Evolutionary conservation across 2,113 vertebrate genomes (phyloP).

Genomic region (Meriones unguiculatus): DNA sequence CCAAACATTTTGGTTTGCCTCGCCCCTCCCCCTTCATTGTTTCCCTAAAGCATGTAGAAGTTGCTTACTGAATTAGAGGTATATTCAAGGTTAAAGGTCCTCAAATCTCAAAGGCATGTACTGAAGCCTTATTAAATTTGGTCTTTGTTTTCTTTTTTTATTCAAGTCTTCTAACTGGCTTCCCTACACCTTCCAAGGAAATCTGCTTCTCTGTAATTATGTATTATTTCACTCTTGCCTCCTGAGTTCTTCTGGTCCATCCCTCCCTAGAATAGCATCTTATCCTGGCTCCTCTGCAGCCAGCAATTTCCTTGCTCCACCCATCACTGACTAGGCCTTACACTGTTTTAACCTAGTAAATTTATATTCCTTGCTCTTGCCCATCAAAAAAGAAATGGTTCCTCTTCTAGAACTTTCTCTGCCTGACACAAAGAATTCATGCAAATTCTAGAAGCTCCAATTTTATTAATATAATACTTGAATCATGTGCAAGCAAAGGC

Average conservation of each 20-base stretch:
- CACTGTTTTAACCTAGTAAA: neutral
- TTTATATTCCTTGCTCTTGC: neutral
- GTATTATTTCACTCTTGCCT: neutral
- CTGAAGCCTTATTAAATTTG: neutral
- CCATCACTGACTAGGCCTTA: neutral
- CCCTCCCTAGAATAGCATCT: neutral
- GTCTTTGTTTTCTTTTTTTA: neutral
- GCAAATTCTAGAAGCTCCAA: neutral
- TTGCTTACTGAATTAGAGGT: neutral
- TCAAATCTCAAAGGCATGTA: neutral
- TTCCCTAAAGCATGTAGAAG: neutral
- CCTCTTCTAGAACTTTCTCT: neutral
- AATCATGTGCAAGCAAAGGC: neutral
- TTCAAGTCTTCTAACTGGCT: neutral
- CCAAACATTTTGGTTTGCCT: neutral
- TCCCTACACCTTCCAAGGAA: neutral
- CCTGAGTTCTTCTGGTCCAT: neutral
- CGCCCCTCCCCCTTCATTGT: neutral
- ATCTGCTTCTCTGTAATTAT: neutral
- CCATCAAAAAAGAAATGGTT: neutral
- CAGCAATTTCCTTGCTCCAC: neutral
- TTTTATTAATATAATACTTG: neutral
- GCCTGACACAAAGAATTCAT: neutral
- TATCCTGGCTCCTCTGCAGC: neutral
- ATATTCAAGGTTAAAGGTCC: neutral